Evolutionary conservation across 2,797 vertebrate species (phyloP).

Genomic region (Macroramphosus scolopax): DNA sequence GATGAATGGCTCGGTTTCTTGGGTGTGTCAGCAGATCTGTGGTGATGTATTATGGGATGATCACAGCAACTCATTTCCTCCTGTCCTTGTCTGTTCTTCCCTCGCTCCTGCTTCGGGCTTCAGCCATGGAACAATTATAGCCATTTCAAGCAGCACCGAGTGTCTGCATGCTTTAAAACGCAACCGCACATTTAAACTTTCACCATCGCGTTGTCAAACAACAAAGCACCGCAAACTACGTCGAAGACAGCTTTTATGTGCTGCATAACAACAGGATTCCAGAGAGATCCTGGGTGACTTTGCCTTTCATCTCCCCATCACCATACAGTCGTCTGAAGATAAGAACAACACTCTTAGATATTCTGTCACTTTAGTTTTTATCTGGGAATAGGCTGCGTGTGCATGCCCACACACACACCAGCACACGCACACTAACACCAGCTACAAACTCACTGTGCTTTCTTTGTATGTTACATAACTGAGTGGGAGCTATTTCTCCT

Average conservation of each 20-base stretch:
- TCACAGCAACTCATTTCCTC: constrained; percentile 53
- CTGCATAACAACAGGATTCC: constrained; percentile 50
- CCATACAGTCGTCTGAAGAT: constrained; percentile 57
- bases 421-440: constrained; percentile 30
- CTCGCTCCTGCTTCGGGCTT: constrained; percentile 32
- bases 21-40: constrained; percentile 68
- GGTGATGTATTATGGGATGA: constrained; percentile 60
- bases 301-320: constrained; percentile 51
- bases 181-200: constrained; percentile 58
- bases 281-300: constrained; percentile 35
- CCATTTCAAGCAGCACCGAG: constrained; percentile 45
- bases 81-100: constrained; percentile 41
- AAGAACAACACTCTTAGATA: constrained; percentile 44
- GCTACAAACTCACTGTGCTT: constrained; percentile 49
- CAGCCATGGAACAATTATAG: constrained; percentile 47
- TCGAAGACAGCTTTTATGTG: constrained; percentile 39
- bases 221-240: constrained; percentile 38
- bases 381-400: constrained; percentile 34
- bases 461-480: constrained; percentile 69
- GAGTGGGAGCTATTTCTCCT: constrained; percentile 69
- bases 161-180: constrained; percentile 44
- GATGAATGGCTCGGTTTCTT: constrained; percentile 53
- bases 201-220: constrained; percentile 46
- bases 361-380: constrained; percentile 57
- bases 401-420: constrained; percentile 25